Conservation (phyloP, 1,140 invertebrate genomes). For the Cherax destructor region DNA sequence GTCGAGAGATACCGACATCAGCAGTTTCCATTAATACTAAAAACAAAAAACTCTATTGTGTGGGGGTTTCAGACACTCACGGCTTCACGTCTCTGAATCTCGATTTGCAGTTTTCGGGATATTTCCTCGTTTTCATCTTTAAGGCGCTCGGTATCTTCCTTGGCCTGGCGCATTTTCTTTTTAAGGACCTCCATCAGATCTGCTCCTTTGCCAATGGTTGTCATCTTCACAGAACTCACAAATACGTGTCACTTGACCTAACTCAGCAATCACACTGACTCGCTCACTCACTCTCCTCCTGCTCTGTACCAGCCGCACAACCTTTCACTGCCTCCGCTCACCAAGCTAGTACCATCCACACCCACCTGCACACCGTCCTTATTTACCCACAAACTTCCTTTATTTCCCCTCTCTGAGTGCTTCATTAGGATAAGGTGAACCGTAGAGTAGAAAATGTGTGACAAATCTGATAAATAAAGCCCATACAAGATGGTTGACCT, state of each 20-base stretch:
- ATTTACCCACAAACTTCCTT: not conserved
- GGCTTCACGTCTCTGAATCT: constrained; percentile 70
- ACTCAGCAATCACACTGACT: constrained; percentile 67
- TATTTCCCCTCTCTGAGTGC: not conserved
- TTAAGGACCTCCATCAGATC: constrained; percentile 72
- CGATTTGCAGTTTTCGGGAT: constrained; percentile 67
- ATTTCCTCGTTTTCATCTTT: constrained; percentile 72
- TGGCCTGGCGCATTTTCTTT: constrained; percentile 73
- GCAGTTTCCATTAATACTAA: too few species aligned
- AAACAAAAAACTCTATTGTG: too few species aligned
- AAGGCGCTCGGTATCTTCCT: constrained; percentile 71
- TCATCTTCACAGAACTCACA: constrained; percentile 53
- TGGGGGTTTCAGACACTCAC: constrained; percentile 56
- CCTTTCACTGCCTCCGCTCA: constrained; percentile 62
- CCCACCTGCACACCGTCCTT: not conserved
- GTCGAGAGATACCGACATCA: too few species aligned
- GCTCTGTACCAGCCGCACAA: constrained; percentile 36
- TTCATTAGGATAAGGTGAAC: not conserved
- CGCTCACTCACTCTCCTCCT: constrained; percentile 15
- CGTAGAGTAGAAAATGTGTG: not conserved
- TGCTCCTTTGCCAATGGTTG: constrained; percentile 72
- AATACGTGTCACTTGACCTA: constrained; percentile 32
- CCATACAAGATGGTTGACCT: constrained; percentile 21
- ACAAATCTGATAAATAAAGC: not conserved
- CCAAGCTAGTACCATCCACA: constrained; percentile 58